Evolutionary conservation across 2,113 vertebrate genomes (phyloP).

Genomic region (Labeo rohita): DNA sequence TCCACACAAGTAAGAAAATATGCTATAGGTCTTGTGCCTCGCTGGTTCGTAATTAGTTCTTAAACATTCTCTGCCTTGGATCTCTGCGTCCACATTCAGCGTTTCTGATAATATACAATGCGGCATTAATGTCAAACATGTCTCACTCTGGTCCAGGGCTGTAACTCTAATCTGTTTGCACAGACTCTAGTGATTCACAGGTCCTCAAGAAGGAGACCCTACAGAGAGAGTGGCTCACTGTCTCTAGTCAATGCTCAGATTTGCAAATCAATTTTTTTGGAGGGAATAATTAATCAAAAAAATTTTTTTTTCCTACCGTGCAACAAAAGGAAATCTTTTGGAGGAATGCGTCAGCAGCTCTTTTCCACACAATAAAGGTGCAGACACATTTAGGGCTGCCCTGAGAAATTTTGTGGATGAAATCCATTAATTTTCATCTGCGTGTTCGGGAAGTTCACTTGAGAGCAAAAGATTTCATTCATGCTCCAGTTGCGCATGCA

Average conservation of each 20-base stretch:
- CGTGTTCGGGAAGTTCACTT: background rate
- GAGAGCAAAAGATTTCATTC: background rate
- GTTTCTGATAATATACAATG: constrained; percentile 78
- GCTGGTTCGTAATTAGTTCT: constrained; percentile 80
- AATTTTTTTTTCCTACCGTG: background rate
- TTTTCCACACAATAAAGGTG: background rate
- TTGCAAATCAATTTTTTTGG: background rate
- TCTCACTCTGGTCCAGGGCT: constrained; percentile 71
- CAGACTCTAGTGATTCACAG: constrained; percentile 68
- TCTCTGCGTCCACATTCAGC: constrained; percentile 73
- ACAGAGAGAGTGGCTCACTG: constrained; percentile 19
- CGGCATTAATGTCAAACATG: constrained; percentile 80
- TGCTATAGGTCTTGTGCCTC: constrained; percentile 76
- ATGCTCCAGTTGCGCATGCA: background rate
- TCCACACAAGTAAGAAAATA: constrained; percentile 80
- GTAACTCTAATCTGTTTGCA: constrained; percentile 76
- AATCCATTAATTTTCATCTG: background rate
- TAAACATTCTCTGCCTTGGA: constrained; percentile 79
- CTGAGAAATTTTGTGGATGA: background rate
- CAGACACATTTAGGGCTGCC: background rate
- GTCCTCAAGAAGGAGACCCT: constrained; percentile 46
- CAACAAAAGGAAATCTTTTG: background rate
- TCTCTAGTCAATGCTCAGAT: background rate
- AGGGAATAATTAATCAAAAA: background rate
- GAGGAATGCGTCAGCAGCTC: background rate